These are phyloP conservation scores for Apotomis betuletana DNA, from an alignment of 2,888 invertebrate species.

Conservation along the genomic window DNA sequence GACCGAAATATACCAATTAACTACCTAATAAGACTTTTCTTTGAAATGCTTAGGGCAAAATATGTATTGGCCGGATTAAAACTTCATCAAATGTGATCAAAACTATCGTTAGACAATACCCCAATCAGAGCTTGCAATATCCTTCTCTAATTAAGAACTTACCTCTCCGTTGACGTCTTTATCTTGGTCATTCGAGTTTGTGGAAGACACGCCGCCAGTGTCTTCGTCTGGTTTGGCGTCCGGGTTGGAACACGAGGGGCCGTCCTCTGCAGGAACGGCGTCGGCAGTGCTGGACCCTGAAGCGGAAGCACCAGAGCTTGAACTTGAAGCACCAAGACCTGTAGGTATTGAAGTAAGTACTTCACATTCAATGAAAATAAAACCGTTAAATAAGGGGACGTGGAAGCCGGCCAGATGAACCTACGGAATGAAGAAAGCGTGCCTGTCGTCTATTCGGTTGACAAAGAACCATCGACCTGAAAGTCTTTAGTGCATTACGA, in stretches of 20 bases:
- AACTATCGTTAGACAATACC: background rate
- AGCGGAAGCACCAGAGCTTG: conserved; percentile 65
- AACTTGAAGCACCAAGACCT: conserved; percentile 68
- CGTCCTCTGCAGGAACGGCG: conserved; percentile 70
- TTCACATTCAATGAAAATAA: no score
- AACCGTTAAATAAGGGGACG: no score
- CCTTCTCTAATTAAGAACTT: conserved; percentile 26
- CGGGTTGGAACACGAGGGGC: conserved; percentile 52
- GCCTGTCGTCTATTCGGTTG: no score
- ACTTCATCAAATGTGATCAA: background rate
- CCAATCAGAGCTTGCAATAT: no score
- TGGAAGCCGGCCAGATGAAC: no score
- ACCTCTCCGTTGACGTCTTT: conserved; percentile 78
- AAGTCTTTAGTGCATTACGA: no score
- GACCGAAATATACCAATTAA: no score
- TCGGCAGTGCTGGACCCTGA: conserved; percentile 70
- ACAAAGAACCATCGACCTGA: no score
- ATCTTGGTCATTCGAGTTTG: conserved; percentile 71
- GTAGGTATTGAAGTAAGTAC: no score
- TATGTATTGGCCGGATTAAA: background rate
- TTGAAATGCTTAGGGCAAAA: no score
- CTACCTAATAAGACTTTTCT: no score
- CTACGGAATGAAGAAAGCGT: no score
- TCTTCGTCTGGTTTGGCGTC: conserved; percentile 66
- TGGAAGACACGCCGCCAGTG: conserved; percentile 78